phyloP scores from a whole-genome alignment of 2,797 vertebrate genomes.

The Bovichtus diacanthus region DNA sequence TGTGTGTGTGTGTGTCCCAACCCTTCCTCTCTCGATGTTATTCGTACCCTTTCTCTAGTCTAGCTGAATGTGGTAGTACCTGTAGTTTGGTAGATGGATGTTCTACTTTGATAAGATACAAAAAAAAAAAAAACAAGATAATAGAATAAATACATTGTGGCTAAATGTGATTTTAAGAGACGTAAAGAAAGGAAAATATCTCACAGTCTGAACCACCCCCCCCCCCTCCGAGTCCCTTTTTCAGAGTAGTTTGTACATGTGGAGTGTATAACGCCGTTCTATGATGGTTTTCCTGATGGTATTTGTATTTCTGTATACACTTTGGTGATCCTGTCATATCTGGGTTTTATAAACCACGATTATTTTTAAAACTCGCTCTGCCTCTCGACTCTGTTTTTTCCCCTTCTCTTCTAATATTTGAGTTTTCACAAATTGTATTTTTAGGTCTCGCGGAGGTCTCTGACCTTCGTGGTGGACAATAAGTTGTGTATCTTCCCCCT shows the following conservation, averaged over 20 bases:
- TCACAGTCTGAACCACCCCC: conserved; percentile 65
- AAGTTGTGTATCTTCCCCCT: neutral
- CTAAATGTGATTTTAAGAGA: conserved; percentile 82
- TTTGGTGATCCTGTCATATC: conserved; percentile 90
- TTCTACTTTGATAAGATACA: conserved; percentile 84
- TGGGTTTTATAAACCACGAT: conserved; percentile 92
- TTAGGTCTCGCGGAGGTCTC: neutral
- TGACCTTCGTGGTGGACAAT: neutral
- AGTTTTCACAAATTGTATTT: neutral
- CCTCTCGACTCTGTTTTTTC: conserved; percentile 69
- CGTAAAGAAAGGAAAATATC: conserved; percentile 77
- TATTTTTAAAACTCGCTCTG: conserved; percentile 88
- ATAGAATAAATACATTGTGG: conserved; percentile 86
- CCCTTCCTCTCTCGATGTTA: conserved; percentile 84
- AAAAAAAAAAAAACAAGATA: conserved; percentile 63
- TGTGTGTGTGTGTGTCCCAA: too few species aligned
- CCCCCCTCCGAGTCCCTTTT: conserved; percentile 68
- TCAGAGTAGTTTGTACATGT: conserved; percentile 88
- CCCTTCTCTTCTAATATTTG: neutral
- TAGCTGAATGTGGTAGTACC: conserved; percentile 90
- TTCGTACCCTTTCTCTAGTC: conserved; percentile 85
- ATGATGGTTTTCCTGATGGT: conserved; percentile 87
- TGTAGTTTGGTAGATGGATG: conserved; percentile 95
- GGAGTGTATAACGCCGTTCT: conserved; percentile 82
- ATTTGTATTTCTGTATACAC: conserved; percentile 91